Evolutionary conservation across 2,113 vertebrate species (phyloP), one percentile per base, ranked within the genome.

Genomic region (Illadopsis cleaveri): DNA sequence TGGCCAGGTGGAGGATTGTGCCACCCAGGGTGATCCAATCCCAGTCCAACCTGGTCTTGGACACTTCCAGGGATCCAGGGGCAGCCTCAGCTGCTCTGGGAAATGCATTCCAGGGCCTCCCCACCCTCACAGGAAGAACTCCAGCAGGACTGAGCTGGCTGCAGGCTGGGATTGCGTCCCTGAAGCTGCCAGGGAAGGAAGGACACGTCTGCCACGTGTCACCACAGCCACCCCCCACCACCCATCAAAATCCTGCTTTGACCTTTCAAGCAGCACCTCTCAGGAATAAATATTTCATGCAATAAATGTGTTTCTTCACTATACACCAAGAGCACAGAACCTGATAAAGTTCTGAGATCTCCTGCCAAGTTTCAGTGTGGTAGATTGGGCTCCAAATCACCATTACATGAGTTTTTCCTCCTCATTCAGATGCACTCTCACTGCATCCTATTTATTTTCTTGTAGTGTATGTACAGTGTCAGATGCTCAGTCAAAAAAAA

Each of bases 201-300:
- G 7, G 5, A 12, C 0, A 1, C 2, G 3, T 48, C 78, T 58
- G 22, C 20, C 57, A 5, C 2, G 0, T 2, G 25, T 27, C 60
- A 18, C 4, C 35, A 13, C 56, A 60, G 45, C 12, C 10, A n/a
- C 12, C 11, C 30, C 25, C 5, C 30, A 14, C 5, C 37, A 5
- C 14, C 53, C 53, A 11, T 1, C 44, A 15, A 38, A 7, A 5
- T 3, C 54, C 40, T 9, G 11, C 19, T 88, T 15, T 61, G 37
- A n/a, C 79, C 61, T 80, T 37, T 33, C 30, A 14, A 50, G 31
- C 9, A 75, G 0, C 10, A 8, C 13, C 11, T 69, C 69, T 44
- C 1, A 3, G 19, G 35, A 44, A 28, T 27, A 23, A 80, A 37
- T 14, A n/a, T 60, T 88, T 64, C 15, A 20, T 7, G 31, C 13